Conservation (phyloP, 2,888 invertebrate species). For the Plebejus anna region DNA sequence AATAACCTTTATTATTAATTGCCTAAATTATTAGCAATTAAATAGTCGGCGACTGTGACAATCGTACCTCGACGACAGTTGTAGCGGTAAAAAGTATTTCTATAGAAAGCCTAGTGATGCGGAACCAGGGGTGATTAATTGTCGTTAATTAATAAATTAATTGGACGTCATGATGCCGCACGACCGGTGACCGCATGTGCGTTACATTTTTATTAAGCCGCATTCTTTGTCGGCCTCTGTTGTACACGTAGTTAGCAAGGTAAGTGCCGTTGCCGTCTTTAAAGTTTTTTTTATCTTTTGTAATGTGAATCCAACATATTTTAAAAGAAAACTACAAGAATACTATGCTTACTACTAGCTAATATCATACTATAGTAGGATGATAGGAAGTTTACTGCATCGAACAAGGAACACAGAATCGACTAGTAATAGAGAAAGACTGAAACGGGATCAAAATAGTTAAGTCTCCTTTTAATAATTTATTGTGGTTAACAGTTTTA, state of each 20-base stretch:
- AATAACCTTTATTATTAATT: neutral
- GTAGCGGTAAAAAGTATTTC: constrained; percentile 57
- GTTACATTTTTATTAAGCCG: constrained; percentile 58
- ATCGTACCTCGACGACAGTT: constrained; percentile 45
- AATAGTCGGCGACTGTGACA: constrained; percentile 52
- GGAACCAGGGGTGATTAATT: constrained; percentile 66
- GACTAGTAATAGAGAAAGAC: no score
- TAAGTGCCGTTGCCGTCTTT: neutral
- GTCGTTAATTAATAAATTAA: constrained; percentile 77
- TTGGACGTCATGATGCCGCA: constrained; percentile 70
- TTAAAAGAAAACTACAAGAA: no score
- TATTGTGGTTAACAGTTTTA: neutral
- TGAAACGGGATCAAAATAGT: no score
- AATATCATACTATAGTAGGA: no score
- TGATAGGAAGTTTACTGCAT: no score
- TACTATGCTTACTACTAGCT: no score
- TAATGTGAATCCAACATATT: no score
- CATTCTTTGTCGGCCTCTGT: constrained; percentile 44
- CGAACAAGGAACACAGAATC: no score
- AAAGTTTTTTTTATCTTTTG: no score
- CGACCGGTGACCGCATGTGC: constrained; percentile 56
- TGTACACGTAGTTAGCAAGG: neutral
- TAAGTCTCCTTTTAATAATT: no score
- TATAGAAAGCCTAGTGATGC: constrained; percentile 63
- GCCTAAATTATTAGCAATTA: constrained; percentile 20